Evolutionary conservation across 2,113 vertebrate species (phyloP), one percentile per base, ranked within the genome.

Genomic region (Accipiter virgatus): DNA sequence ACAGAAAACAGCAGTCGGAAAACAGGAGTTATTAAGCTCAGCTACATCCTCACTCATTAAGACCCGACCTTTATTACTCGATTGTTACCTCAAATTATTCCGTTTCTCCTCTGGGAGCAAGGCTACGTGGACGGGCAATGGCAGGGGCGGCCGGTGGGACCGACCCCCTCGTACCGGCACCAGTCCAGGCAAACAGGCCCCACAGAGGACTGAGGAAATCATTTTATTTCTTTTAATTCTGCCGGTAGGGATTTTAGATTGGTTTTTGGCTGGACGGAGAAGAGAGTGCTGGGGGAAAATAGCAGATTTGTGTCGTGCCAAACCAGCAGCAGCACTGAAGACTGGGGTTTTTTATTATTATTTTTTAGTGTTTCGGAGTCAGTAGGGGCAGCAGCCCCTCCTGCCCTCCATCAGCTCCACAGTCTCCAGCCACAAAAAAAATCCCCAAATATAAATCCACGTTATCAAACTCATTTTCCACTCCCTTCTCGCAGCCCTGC

Each of bases 91-190:
- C 38, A 40, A 42, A n/a, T 73, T 56, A 70, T 32, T 61, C 22
- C 8, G 19, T 48, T 81, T 62, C 59, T 65, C 55, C 45, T 68
- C 2, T 2, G 65, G 80, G 16, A 45, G 62, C 7, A 15, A 63
- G 34, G 26, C 6, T 13, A 8, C 2, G 2, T 2, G 16, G 31
- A 47, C 9, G 5, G 42, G 27, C 0, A 2, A 34, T 12, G 42
- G 68, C 21, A 40, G 9, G 55, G 45, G 15, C 27, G 25, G 52
- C 26, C 10, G 31, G 36, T 4, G 26, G 66, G 43, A 27, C 43
- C 29, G 2, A 2, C 0, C 0, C 43, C 47, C 25, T 26, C 19
- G 1, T 5, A 16, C n/a, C 1, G 0, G 13, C 2, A 0, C 18
- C 2, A 18, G 15, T 13, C 36, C 25, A 3, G 38, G 66, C 6